These are phyloP conservation scores for Sthenelais limicola DNA, from an alignment of 2,888 invertebrate genomes.

Conservation along the genomic window DNA sequence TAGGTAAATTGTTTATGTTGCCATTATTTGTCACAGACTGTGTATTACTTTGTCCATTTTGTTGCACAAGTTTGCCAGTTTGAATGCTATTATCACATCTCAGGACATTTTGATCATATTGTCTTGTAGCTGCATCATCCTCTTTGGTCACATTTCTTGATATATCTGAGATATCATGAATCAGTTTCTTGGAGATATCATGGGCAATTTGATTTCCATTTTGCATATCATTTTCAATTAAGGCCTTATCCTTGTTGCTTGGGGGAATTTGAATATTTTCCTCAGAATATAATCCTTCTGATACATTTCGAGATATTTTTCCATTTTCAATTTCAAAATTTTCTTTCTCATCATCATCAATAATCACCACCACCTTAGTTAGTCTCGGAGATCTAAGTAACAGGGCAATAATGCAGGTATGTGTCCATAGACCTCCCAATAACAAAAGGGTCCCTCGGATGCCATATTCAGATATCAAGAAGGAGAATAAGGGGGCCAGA, in stretches of 20 bases:
- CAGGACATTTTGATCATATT: not conserved
- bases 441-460: conserved; percentile 19
- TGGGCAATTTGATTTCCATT: not conserved
- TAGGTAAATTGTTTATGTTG: too few relatives aligned
- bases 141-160: too few relatives aligned
- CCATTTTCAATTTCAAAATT: too few relatives aligned
- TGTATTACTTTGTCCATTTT: too few relatives aligned
- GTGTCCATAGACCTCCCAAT: conserved; percentile 24
- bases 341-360: not conserved
- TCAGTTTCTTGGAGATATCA: not conserved
- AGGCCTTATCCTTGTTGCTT: not conserved
- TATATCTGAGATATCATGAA: too few relatives aligned
- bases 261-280: too few relatives aligned
- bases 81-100: not conserved
- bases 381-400: conserved; percentile 15
- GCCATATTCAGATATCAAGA: conserved; percentile 8
- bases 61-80: too few relatives aligned
- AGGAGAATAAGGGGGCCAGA: conserved; percentile 15
- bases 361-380: not conserved
- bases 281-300: too few relatives aligned
- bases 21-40: too few relatives aligned
- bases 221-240: not conserved
- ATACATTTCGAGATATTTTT: too few relatives aligned
- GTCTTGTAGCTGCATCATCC: not conserved
- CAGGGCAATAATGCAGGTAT: conserved; percentile 22